A percentile compares a stretch with the other conserved stretches of the same genome.
These are phyloP conservation scores for Phrynosoma blainvillii DNA, from an alignment of 2,113 vertebrate genomes.

Conservation along the genomic window DNA sequence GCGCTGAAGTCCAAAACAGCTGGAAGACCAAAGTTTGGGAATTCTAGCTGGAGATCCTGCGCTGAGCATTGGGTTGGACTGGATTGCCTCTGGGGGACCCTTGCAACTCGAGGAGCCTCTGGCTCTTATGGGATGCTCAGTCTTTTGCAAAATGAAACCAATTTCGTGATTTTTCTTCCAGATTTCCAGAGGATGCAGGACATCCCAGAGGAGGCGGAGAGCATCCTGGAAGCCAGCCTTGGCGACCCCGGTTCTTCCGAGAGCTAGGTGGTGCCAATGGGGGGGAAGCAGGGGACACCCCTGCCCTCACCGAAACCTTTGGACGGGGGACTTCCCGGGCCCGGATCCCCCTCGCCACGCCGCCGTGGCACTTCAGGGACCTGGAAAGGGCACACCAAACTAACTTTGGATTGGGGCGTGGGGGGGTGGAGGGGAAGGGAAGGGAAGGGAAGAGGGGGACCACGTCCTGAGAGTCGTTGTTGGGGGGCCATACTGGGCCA, in stretches of 20 bases:
- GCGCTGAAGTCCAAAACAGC: background rate
- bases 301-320: background rate
- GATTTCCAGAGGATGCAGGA: constrained; percentile 83
- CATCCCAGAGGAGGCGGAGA: constrained; percentile 91
- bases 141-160: no score
- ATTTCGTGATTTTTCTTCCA: constrained; percentile 48
- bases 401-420: background rate
- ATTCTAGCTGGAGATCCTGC: no score
- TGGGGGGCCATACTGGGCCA: background rate
- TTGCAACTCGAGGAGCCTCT: no score
- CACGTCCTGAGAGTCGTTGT: background rate
- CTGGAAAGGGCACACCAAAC: background rate
- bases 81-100: background rate
- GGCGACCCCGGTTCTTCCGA: constrained; percentile 63
- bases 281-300: background rate
- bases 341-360: no score
- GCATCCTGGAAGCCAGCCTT: constrained; percentile 68
- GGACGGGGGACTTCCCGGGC: no score
- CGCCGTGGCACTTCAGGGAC: background rate
- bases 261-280: constrained; percentile 57
- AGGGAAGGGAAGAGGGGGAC: background rate
- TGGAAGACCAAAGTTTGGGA: no score
- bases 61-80: background rate
- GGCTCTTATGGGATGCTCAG: no score
- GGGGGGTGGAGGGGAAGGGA: background rate